Base-by-base conservation (phyloP, 2,888 invertebrate species). In the Rhamphomyia laevipes region DNA sequence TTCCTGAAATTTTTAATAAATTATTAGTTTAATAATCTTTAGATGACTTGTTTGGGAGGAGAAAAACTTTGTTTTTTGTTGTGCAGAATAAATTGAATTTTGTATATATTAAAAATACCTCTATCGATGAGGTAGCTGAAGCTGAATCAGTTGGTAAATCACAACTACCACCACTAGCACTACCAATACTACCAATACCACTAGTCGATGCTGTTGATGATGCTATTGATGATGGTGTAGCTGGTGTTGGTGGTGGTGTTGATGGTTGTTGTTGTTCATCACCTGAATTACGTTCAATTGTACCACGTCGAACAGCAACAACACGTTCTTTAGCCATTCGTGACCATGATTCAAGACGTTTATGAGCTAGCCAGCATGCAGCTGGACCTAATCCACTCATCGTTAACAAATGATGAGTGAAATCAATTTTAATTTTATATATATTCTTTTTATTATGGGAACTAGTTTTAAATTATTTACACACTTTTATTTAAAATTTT, bases 361-460 rank as follows among this genome's bases (percentile, higher is more conserved):
- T 84, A 67, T 85, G 84, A 23, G 84, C 82, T 53, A 83, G 80
- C 84, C 84, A 85, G 59, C 83, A 82, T 52, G 82, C 80, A 15
- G 84, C 80, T 50, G 84, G 84, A 58, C 83, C 83, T 60, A 84
- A 72, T 50, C 82, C 82, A 68, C 80, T 80, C 80, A 80, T 80
- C 4, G 21, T 15, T 13, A 23, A 27, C 6, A 13, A 1, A 21
- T 17, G 5, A 7, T 27, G 23, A 27, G 23, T 27, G 23, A 27
- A 27, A 27, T 27, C 7, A 27, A 27, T 27, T 27, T 27, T 27
- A 7, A 27, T n/a, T n/a, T n/a, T n/a, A n/a, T n/a, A n/a, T n/a
- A n/a, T n/a, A n/a, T n/a, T n/a, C n/a, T n/a, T n/a, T n/a, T n/a
- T n/a, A n/a, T n/a, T n/a, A n/a, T n/a, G n/a, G n/a, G n/a, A n/a